Conservation (phyloP, 2,113 vertebrate species). For the Poeciliopsis turrubarensis region DNA sequence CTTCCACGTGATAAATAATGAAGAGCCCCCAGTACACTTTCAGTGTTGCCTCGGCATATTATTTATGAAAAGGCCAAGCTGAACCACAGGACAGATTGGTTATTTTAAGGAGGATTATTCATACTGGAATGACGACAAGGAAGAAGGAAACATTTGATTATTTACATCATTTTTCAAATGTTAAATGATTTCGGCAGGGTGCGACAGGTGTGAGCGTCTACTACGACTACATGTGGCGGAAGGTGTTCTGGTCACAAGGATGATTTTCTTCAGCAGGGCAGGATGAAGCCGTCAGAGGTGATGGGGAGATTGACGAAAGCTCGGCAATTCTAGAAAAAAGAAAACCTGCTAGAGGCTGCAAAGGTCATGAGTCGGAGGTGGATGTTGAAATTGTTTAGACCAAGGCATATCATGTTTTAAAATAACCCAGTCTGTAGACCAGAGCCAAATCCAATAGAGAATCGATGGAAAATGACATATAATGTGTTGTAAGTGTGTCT, state of each 20-base stretch:
- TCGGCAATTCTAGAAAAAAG: not conserved
- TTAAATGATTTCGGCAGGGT: not conserved
- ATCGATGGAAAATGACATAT: too few species aligned
- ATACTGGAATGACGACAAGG: not conserved
- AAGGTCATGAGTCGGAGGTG: not conserved
- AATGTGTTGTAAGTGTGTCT: too few species aligned
- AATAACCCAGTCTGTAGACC: not conserved
- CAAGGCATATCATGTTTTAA: not conserved
- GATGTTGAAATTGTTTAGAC: not conserved
- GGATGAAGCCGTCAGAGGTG: not conserved
- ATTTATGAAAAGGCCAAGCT: not conserved
- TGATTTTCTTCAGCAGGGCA: not conserved
- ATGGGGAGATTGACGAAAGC: not conserved
- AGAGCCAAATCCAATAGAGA: not conserved
- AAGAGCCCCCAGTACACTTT: slow-evolving; percentile 1
- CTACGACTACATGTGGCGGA: not conserved
- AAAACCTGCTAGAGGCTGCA: not conserved
- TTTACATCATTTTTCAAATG: not conserved
- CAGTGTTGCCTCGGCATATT: not conserved
- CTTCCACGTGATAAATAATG: slow-evolving; percentile 21
- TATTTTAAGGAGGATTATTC: too few species aligned
- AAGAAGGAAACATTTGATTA: not conserved
- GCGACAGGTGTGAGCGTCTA: not conserved
- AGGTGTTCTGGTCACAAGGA: not conserved
- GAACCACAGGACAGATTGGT: not conserved